phyloP scores from a whole-genome alignment of 2,113 vertebrate species.

The Lophura nycthemera region DNA sequence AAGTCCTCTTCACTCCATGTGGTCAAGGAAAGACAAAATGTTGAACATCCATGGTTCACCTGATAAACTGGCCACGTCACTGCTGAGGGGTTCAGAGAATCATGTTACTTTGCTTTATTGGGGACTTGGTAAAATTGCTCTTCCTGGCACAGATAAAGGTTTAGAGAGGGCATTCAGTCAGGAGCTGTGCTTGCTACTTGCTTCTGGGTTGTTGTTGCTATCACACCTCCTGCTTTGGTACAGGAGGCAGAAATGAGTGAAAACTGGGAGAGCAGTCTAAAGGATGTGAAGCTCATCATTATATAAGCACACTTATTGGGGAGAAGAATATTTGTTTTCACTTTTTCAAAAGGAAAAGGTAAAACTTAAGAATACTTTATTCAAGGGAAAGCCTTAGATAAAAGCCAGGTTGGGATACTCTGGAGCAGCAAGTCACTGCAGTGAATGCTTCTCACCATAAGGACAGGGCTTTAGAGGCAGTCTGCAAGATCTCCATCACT shows the following conservation, averaged over 20 bases:
- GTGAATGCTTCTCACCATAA: neutral
- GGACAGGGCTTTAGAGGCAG: neutral
- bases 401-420: neutral
- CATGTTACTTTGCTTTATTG: conserved; percentile 13
- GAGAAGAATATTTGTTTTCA: neutral
- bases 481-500: rapidly evolving
- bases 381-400: neutral
- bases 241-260: neutral
- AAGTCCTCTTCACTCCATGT: too few species aligned
- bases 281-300: neutral
- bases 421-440: neutral
- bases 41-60: neutral
- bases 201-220: neutral
- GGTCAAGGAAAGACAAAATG: neutral
- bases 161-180: neutral
- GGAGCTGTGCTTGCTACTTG: neutral
- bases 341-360: neutral
- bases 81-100: neutral
- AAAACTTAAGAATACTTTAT: neutral
- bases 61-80: neutral
- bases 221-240: neutral
- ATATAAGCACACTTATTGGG: neutral
- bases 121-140: neutral
- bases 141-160: neutral
- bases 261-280: neutral